Conservation (phyloP, 2,113 vertebrate species). For the Harpagus bidentatus region DNA sequence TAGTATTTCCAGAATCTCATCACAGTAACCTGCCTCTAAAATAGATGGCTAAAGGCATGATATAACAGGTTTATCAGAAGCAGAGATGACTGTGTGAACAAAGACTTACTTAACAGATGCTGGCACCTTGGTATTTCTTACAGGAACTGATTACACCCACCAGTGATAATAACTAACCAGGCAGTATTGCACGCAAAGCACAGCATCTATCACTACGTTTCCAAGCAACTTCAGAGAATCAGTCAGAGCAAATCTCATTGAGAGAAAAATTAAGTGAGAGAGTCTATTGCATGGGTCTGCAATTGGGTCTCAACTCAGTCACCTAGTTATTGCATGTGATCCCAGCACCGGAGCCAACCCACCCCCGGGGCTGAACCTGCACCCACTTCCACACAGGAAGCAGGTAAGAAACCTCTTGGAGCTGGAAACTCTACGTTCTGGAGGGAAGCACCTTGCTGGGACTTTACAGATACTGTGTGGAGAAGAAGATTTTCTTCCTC, state of each 20-base stretch:
- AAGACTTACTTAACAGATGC: not conserved
- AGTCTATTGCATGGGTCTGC: not conserved
- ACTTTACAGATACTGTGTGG: not conserved
- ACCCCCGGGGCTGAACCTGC: not conserved
- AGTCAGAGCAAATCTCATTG: not conserved
- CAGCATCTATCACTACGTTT: not conserved
- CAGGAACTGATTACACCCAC: not conserved
- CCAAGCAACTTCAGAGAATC: not conserved
- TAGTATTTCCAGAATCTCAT: not conserved
- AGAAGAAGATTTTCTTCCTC: slow-evolving; percentile 45
- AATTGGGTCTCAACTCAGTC: not conserved
- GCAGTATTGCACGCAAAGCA: not conserved
- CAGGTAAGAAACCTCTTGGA: not conserved
- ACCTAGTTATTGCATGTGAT: not conserved
- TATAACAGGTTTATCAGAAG: not conserved
- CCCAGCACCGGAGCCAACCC: not conserved
- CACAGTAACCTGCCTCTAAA: not conserved
- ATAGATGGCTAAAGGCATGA: not conserved
- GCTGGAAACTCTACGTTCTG: not conserved
- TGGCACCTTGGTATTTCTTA: not conserved
- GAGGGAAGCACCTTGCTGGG: not conserved
- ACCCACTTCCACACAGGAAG: not conserved
- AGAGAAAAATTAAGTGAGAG: not conserved
- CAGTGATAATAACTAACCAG: not conserved
- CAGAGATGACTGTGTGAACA: not conserved